phyloP scores from a whole-genome alignment of 2,113 vertebrate species.

The Platysteira castanea region DNA sequence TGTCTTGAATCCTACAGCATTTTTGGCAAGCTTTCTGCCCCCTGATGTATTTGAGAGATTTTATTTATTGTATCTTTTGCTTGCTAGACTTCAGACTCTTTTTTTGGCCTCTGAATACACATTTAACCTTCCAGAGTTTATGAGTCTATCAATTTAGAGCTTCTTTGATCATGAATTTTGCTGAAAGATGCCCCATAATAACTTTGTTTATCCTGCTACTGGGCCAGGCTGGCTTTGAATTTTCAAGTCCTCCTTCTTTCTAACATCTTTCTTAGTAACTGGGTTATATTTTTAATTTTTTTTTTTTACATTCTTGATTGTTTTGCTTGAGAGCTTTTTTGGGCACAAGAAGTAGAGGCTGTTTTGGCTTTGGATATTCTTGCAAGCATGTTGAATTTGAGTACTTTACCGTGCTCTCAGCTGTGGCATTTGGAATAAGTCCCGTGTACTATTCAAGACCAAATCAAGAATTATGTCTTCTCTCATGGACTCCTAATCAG shows the following conservation, averaged over 20 bases:
- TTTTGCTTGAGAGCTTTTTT: not conserved
- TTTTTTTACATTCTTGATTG: not conserved
- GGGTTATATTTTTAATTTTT: not conserved
- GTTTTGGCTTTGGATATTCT: not conserved
- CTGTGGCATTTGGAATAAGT: not conserved
- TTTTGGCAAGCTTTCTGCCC: constrained; percentile 1
- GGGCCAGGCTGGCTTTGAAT: not conserved
- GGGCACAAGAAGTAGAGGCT: not conserved
- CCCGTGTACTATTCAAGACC: not conserved
- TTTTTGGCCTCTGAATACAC: not conserved
- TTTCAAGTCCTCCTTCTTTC: not conserved
- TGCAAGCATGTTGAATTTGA: not conserved
- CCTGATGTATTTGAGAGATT: not conserved
- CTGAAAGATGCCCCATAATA: constrained; percentile 10
- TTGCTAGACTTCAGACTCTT: not conserved
- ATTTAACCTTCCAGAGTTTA: constrained; percentile 8
- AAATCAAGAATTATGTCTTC: not conserved
- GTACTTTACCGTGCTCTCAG: not conserved
- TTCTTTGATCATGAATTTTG: not conserved
- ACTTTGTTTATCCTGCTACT: not conserved
- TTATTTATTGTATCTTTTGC: constrained; percentile 26
- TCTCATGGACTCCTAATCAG: not conserved
- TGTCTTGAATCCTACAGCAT: not conserved
- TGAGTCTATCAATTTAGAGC: not conserved
- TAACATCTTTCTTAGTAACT: not conserved